Evolutionary conservation across 1,140 invertebrate genomes (phyloP).

Genomic region (Papilio machaon): DNA sequence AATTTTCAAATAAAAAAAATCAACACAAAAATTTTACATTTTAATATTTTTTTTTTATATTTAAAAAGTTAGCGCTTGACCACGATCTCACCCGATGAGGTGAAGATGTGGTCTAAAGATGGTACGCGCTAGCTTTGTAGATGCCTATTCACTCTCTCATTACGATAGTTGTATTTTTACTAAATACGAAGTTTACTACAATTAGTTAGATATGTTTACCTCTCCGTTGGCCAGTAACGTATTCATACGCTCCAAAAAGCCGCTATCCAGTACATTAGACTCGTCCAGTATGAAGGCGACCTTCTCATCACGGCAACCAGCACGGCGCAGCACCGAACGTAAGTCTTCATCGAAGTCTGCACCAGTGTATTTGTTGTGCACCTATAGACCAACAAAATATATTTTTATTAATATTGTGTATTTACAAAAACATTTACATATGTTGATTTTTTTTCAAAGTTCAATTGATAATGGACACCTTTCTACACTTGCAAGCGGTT

Average conservation of each 20-base stretch:
- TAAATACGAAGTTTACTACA: not conserved
- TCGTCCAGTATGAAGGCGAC: constrained; percentile 99
- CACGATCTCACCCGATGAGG: no score
- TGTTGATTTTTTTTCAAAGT: not conserved
- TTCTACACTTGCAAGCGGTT: no score
- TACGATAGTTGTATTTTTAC: no score
- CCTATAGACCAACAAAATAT: constrained; percentile 78
- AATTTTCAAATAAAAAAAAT: no score
- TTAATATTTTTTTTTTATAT: no score
- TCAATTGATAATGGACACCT: not conserved
- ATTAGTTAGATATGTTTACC: constrained; percentile 57
- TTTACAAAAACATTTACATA: no score
- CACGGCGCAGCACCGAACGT: constrained; percentile 94
- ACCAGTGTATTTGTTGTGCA: constrained; percentile 99
- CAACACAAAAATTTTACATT: no score
- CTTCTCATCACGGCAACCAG: constrained; percentile 99
- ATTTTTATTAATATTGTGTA: not conserved
- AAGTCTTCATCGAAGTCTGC: constrained; percentile 99
- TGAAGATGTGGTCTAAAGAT: no score
- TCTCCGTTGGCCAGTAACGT: constrained; percentile 99
- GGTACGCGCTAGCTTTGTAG: no score
- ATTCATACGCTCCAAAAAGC: constrained; percentile 99
- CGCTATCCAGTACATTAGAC: constrained; percentile 99
- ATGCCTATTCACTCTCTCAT: no score
- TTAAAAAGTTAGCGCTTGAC: no score